phyloP scores from a whole-genome alignment of 2,888 invertebrate species.

The Drosophila barbarae region DNA sequence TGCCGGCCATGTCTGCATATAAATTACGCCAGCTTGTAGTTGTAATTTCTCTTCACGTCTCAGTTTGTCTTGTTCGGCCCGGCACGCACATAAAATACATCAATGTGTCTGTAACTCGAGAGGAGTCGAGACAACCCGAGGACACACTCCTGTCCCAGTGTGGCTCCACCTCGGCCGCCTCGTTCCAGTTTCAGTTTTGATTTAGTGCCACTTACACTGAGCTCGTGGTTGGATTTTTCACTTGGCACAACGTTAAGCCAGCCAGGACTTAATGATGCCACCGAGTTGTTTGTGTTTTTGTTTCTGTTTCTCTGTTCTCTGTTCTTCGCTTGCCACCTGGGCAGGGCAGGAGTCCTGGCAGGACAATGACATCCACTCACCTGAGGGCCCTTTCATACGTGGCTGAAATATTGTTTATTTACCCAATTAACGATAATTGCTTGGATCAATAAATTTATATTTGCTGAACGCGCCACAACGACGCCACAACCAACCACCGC shows the following conservation, averaged over 20 bases:
- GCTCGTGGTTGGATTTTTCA: constrained; percentile 29
- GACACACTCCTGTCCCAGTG: constrained; percentile 30
- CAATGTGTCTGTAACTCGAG: constrained; percentile 52
- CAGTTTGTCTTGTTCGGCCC: constrained; percentile 55
- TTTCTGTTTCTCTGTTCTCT: neutral
- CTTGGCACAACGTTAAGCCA: constrained; percentile 33
- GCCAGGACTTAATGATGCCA: constrained; percentile 50
- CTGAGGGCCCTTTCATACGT: constrained; percentile 37
- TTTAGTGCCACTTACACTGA: constrained; percentile 66
- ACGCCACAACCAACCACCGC: constrained; percentile 5
- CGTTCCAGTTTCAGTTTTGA: constrained; percentile 55
- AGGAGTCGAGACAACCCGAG: constrained; percentile 51
- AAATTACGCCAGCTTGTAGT: constrained; percentile 68
- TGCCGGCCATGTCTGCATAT: constrained; percentile 68
- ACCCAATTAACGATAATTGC: constrained; percentile 72
- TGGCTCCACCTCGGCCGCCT: constrained; percentile 1
- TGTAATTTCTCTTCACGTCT: constrained; percentile 64
- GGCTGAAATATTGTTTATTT: constrained; percentile 65
- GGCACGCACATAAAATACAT: constrained; percentile 63
- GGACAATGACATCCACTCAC: constrained; percentile 27
- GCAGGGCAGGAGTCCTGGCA: neutral
- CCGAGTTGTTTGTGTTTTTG: constrained; percentile 26
- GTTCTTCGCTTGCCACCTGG: constrained; percentile 16
- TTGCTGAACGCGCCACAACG: constrained; percentile 53
- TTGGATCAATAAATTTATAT: constrained; percentile 69